Evolutionary conservation across 2,797 vertebrate genomes (phyloP).

Genomic region (Mormyrus proboscirostris): DNA sequence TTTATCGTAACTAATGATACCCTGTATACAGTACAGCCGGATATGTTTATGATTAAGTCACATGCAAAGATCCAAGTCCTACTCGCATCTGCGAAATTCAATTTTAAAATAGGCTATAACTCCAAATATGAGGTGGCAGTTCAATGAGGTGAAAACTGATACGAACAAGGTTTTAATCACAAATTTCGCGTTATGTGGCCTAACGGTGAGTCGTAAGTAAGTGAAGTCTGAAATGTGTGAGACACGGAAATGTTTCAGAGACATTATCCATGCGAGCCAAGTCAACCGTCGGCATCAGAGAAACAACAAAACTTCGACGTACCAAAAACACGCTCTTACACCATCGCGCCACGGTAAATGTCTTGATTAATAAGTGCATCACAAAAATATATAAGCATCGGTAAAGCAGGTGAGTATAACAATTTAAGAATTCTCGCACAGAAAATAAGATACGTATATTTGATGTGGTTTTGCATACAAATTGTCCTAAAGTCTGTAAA

Average conservation of each 20-base stretch:
- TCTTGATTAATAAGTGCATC: background rate
- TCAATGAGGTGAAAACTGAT: conserved; percentile 40
- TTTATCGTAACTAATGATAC: conserved; percentile 46
- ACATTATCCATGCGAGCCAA: background rate
- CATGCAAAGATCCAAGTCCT: conserved; percentile 47
- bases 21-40: conserved; percentile 30
- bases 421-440: background rate
- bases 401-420: background rate
- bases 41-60: conserved; percentile 57
- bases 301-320: background rate
- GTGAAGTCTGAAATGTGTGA: background rate
- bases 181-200: conserved; percentile 24
- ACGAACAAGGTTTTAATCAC: conserved; percentile 36
- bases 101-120: conserved; percentile 34
- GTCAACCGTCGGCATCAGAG: background rate
- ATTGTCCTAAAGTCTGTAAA: background rate
- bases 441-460: background rate
- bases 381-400: background rate
- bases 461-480: background rate
- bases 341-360: background rate
- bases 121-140: conserved; percentile 44
- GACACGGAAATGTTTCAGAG: background rate
- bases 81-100: conserved; percentile 50
- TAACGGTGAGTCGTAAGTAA: background rate
- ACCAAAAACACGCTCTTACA: background rate